Base-by-base conservation (phyloP, 2,888 invertebrate genomes). In the Pachliopta kotzebuea region DNA sequence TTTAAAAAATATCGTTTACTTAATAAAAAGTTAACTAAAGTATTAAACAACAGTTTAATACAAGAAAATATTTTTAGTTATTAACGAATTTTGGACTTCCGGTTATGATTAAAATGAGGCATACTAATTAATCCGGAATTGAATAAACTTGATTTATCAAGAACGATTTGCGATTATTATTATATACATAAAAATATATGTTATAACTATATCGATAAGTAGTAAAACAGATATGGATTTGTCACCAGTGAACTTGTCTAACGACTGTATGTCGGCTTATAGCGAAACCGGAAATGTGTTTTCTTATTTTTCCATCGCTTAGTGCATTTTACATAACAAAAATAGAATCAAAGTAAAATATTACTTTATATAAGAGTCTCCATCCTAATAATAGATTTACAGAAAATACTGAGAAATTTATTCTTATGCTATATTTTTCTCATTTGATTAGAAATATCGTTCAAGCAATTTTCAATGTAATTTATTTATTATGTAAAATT, bases 221-320 rank as follows among this genome's bases (percentile, higher is more conserved):
- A 21, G 21, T 11, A 21, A 20, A 52, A 21, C 2, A 21, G 31
- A 20, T 18, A 37, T 52, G 50, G 56, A 62, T 56, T 64, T 67
- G 42, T 58, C 57, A 61, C 74, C 72, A 80, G 72, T 77, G 78
- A 80, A 79, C 76, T 76, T 78, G 79, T 75, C 76, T 76, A 76
- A 80, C 75, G 78, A 71, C 70, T 77, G 72, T 79, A 80, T 81
- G 78, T 78, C 77, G 79, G 82, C 80, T 86, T 85, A 85, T 78
- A 81, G 76, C 78, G 76, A 79, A 78, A 76, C 76, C 76, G 72
- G 73, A 71, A 72, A 78, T 82, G 75, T 78, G 76, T 82, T 78
- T 79, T 78, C 76, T 72, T 76, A 59, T 50, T 78, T 81, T 82
- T 72, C 72, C 74, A 68, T 72, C 70, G 73, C 71, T 76, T 81